Conservation (phyloP, 2,113 vertebrate genomes). For the Oryzias curvinotus region DNA sequence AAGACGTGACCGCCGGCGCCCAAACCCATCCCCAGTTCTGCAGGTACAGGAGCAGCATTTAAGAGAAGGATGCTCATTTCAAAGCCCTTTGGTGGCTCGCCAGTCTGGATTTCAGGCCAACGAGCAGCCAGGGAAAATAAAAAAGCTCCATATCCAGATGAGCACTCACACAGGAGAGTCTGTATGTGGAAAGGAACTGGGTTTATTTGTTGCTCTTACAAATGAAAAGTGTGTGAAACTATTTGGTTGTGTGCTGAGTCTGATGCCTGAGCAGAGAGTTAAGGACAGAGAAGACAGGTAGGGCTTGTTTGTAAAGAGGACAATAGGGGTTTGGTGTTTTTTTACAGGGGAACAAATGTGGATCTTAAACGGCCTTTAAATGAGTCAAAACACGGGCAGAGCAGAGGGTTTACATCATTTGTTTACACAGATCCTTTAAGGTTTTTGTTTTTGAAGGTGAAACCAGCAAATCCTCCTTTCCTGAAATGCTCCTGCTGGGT, state of each 20-base stretch:
- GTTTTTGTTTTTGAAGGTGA: slow-evolving; percentile 9
- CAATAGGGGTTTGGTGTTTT: slow-evolving; percentile 51
- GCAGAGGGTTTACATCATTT: background rate
- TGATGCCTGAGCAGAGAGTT: background rate
- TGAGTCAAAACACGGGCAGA: slow-evolving; percentile 32
- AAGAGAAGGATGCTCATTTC: slow-evolving; percentile 1
- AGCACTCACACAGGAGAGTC: slow-evolving; percentile 12
- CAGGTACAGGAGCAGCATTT: slow-evolving; percentile 42
- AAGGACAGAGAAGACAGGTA: background rate
- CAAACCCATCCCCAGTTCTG: no score
- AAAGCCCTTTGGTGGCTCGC: slow-evolving; percentile 39
- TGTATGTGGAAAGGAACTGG: slow-evolving; percentile 14
- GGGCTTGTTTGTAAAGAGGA: slow-evolving; percentile 27
- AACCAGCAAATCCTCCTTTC: background rate
- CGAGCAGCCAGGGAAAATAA: slow-evolving; percentile 39
- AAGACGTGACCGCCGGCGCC: background rate
- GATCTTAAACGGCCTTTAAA: slow-evolving; percentile 3
- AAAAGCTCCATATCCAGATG: slow-evolving; percentile 37
- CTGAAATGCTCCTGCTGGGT: background rate
- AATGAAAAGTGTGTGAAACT: slow-evolving; percentile 2
- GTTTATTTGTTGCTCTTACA: slow-evolving; percentile 21
- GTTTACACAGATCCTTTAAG: slow-evolving; percentile 7
- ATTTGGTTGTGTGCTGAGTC: slow-evolving; percentile 8
- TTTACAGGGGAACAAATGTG: slow-evolving; percentile 42
- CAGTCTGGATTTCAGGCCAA: slow-evolving; percentile 41